These are phyloP conservation scores for Gonioctena quinquepunctata DNA, from an alignment of 1,140 invertebrate genomes.

Conservation along the genomic window DNA sequence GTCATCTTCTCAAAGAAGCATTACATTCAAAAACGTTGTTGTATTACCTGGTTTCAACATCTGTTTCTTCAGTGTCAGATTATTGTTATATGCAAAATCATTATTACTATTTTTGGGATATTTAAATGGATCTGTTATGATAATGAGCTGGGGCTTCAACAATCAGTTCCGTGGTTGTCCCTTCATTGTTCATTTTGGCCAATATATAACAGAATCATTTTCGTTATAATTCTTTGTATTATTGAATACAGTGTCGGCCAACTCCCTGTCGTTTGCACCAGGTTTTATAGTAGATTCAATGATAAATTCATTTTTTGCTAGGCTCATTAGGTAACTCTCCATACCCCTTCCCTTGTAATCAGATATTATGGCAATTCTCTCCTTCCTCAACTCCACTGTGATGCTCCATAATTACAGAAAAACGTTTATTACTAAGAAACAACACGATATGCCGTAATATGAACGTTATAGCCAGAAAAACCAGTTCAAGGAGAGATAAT, in stretches of 20 bases:
- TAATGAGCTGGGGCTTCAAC: neutral
- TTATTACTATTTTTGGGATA: neutral
- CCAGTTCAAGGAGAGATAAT: no score
- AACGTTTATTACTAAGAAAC: no score
- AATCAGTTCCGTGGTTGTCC: neutral
- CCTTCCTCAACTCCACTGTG: no score
- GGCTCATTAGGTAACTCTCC: neutral
- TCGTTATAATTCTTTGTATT: neutral
- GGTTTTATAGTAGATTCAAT: neutral
- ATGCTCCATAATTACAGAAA: no score
- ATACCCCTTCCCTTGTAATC: neutral
- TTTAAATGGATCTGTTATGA: neutral
- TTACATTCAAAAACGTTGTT: neutral
- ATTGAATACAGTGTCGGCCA: neutral
- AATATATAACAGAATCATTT: neutral
- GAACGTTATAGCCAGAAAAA: no score
- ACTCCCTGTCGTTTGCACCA: neutral
- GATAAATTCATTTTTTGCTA: neutral
- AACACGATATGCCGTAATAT: no score
- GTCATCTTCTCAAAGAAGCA: neutral
- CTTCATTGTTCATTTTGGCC: neutral
- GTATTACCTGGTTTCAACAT: neutral
- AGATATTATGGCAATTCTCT: neutral
- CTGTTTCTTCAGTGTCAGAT: neutral
- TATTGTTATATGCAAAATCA: neutral